Percentiles rank a stretch among this genome's conserved stretches.
phyloP scores from a whole-genome alignment of 2,113 vertebrate genomes.

The Tursiops truncatus region DNA sequence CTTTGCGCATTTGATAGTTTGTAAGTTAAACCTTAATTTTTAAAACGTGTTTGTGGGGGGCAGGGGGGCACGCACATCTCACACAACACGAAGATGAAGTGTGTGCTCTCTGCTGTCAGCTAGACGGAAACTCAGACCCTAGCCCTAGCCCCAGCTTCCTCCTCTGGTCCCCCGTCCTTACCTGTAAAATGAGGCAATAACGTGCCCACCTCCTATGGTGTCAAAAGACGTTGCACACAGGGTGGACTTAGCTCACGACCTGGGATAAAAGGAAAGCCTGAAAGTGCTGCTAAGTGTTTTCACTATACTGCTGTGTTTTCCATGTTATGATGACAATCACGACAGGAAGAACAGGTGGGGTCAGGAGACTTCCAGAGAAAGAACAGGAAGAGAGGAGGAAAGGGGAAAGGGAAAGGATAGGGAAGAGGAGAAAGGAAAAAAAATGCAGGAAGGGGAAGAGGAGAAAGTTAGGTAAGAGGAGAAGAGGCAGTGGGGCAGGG shows the following conservation, averaged over 20 bases:
- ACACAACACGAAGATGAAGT: not conserved
- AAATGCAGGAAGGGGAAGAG: not conserved
- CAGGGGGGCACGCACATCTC: not conserved
- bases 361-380: slow-evolving; percentile 4
- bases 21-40: not conserved
- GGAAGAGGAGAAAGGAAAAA: not conserved
- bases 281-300: not conserved
- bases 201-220: rapidly evolving
- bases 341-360: not conserved
- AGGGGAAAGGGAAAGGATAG: not conserved
- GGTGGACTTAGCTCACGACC: rapidly evolving
- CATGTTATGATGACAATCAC: not conserved
- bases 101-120: not conserved
- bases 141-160: not conserved
- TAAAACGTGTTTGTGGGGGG: not conserved
- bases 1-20: not conserved
- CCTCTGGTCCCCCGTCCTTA: rapidly evolving
- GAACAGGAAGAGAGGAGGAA: slow-evolving; percentile 12
- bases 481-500: rapidly evolving
- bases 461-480: not conserved
- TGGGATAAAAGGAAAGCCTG: rapidly evolving
- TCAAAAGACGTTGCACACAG: rapidly evolving
- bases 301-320: not conserved
- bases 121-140: not conserved
- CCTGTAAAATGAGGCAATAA: rapidly evolving